Evolutionary conservation across 2,113 vertebrate genomes (phyloP), one percentile per base, ranked within the genome.

Genomic region (Girardinichthys multiradiatus): DNA sequence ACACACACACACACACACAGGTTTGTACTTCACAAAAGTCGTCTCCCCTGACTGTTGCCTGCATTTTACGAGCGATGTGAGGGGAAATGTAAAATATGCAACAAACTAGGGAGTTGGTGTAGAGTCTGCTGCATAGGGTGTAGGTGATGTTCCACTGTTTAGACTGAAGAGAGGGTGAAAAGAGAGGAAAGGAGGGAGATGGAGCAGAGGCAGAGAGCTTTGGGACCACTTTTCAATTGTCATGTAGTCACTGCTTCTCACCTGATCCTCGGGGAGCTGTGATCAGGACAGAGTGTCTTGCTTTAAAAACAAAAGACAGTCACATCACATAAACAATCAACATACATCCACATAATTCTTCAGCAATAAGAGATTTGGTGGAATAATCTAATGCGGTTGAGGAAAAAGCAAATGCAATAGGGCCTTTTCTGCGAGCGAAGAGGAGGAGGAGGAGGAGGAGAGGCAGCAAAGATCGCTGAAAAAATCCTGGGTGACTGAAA

Each of bases 61-160:
- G 84, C 70, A 79, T 87, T 72, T 84, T 86, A 85, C 79, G 0
- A 82, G 89, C 83, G 85, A 86, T 90, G 88, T 86, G 84, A 89
- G 84, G 74, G 81, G 82, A 85, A 90, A 87, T 90, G 86, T 89
- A 90, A 92, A 89, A 89, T 90, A 89, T 89, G 84, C 87, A 91
- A 86, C 88, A 88, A 89, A 87, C 83, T 80, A 64, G 83, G 79
- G 87, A 74, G 84, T 86, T 77, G n/a, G 83, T 87, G 83, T 80
- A 31, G 77, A 76, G 48, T 73, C 75, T 69, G 68, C 83, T 77
- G 64, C 75, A 68, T 68, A 83, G 80, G 84, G 79, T 90, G 89
- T 88, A 89, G 90, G 87, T 91, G 87, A 92, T 90, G 89, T 87
- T 90, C 73, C 84, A 70, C 48, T 87, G 86, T 90, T 86, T 80